These are phyloP conservation scores for Natator depressus DNA, from an alignment of 2,113 vertebrate genomes.

Conservation along the genomic window DNA sequence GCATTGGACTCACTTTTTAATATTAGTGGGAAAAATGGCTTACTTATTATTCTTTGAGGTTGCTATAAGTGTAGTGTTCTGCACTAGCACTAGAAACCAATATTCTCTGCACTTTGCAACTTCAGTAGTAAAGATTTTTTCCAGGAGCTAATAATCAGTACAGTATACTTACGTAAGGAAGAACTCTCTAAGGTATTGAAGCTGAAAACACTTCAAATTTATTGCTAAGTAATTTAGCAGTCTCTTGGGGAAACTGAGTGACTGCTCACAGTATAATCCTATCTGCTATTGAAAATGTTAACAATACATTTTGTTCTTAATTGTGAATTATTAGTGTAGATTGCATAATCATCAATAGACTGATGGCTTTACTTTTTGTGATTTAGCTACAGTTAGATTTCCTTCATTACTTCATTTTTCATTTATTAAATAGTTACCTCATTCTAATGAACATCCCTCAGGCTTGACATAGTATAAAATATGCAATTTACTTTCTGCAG, in stretches of 20 bases:
- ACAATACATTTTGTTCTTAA: background rate
- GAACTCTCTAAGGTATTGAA: background rate
- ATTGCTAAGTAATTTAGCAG: background rate
- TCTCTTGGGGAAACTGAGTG: background rate
- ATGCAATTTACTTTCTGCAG: background rate
- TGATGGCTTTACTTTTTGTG: background rate
- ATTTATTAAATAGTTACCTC: background rate
- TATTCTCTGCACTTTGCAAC: background rate
- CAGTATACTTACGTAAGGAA: background rate
- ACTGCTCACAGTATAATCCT: background rate
- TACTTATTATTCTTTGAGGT: background rate
- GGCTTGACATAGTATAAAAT: background rate
- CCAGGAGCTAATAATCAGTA: background rate
- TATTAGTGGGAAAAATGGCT: background rate
- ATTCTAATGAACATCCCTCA: background rate
- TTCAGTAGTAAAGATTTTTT: background rate
- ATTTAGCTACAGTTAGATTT: background rate
- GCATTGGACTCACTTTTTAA: background rate
- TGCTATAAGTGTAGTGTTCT: background rate
- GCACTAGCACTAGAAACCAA: background rate
- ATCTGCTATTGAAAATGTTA: background rate
- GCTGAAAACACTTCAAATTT: background rate
- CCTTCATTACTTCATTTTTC: background rate
- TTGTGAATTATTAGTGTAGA: background rate
- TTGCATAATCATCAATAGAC: background rate